Conservation (phyloP, 2,113 vertebrate species). For the Pipa parva region DNA sequence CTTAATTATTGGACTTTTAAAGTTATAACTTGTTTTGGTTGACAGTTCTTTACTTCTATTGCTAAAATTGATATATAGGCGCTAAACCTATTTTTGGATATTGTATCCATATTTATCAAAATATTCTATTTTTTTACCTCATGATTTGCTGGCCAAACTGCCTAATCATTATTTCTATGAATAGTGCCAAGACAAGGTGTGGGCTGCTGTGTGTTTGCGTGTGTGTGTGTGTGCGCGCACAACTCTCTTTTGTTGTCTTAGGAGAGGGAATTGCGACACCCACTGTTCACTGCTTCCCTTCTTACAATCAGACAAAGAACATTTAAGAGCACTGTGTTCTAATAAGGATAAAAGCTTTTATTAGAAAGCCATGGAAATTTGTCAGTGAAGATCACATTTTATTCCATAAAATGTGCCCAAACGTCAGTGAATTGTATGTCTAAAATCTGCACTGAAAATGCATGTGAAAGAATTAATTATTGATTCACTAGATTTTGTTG, state of each 20-base stretch:
- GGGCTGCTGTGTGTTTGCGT: background rate
- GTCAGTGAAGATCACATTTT: constrained; percentile 18
- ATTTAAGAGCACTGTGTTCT: constrained; percentile 24
- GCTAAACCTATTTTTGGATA: no score
- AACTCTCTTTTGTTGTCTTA: constrained; percentile 13
- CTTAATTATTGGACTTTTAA: no score
- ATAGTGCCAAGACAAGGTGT: constrained; percentile 15
- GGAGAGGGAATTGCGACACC: constrained; percentile 23
- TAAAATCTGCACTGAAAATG: no score
- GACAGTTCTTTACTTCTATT: background rate
- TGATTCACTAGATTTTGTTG: no score
- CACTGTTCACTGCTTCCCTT: constrained; percentile 11
- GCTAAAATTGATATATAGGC: no score
- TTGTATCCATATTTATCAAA: no score
- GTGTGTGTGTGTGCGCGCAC: no score
- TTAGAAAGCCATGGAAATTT: constrained; percentile 23
- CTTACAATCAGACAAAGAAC: constrained; percentile 14
- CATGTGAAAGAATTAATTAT: no score
- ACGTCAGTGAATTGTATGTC: no score
- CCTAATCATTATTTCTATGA: constrained; percentile 23
- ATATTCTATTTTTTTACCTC: background rate
- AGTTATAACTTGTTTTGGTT: background rate
- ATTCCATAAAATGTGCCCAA: background rate
- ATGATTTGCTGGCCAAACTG: constrained; percentile 11
- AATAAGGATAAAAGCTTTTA: constrained; percentile 23